A percentile compares a stretch with the other conserved stretches of the same genome.
Evolutionary conservation across 2,888 invertebrate genomes (phyloP).

Genomic region (Tipula vernalis): DNA sequence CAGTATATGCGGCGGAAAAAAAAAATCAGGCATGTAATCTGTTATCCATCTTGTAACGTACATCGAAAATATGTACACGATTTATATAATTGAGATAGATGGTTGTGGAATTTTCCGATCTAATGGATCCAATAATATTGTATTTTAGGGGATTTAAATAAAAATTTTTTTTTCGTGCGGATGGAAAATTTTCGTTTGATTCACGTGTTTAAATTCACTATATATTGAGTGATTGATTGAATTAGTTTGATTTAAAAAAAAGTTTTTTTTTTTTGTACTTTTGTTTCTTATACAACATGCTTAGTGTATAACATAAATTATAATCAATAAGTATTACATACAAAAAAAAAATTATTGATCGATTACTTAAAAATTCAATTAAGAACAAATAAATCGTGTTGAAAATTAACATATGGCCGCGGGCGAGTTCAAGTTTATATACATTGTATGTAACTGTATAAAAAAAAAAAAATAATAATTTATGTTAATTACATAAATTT

Average conservation of each 20-base stretch:
- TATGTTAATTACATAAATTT: too few species aligned
- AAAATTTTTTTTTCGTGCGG: neutral
- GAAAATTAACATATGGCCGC: neutral
- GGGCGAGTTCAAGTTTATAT: neutral
- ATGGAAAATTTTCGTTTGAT: neutral
- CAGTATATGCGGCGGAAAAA: neutral
- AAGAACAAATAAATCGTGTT: neutral
- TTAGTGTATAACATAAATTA: neutral
- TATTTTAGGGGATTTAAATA: neutral
- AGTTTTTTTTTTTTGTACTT: neutral
- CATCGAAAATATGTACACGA: neutral
- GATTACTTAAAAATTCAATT: neutral
- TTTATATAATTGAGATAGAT: neutral
- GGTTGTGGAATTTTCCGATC: neutral
- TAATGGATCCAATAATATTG: neutral
- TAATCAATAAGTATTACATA: neutral
- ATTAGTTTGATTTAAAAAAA: neutral
- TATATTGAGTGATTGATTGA: neutral
- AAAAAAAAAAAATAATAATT: neutral
- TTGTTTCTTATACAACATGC: neutral
- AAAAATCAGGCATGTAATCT: neutral
- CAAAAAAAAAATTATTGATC: neutral
- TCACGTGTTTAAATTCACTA: neutral
- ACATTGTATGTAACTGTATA: neutral
- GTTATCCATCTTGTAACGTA: constrained; percentile 4